Base-by-base conservation (phyloP, 2,797 vertebrate species). In the Sardinella longiceps region DNA sequence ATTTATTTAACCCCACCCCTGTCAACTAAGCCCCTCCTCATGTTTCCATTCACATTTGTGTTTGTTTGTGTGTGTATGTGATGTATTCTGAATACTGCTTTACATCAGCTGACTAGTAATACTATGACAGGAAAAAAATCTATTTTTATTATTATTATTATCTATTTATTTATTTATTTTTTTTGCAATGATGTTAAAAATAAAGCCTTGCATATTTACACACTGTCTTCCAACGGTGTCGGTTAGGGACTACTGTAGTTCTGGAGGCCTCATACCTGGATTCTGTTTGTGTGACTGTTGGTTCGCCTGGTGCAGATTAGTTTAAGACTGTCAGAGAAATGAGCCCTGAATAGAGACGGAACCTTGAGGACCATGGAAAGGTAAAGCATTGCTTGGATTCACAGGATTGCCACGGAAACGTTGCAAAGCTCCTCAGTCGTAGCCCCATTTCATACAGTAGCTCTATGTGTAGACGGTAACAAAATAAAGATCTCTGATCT, bases 141-240 rank as follows among this genome's bases (percentile, higher is more conserved):
- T 6, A 9, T 48, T 48, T 48, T 48, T 48, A n/a, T n/a, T n/a
- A n/a, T n/a, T n/a, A n/a, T n/a, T n/a, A n/a, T n/a, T 90, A 88
- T 81, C 89, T n/a, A n/a, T n/a, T n/a, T n/a, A 43, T 43, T 43
- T 43, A 10, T 85, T 91, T 30, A 86, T 66, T 89, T 84, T 63
- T 80, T 89, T 90, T 89, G 92, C 93, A 91, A 91, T 89, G 93
- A 94, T 89, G 93, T 90, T 81, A 88, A 87, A 90, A 90, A 90
- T 87, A 90, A 89, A 91, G 87, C 66, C 90, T 90, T 90, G 92
- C 90, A 88, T 91, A 88, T 89, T 90, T 94, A 92, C 92, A 92
- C 91, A 93, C 92, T 37, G 6, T 74, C 30, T 20, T 39, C 33
- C 92, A 92, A 82, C 82, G n/a, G 56, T 37, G 46, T 37, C 33